Evolutionary conservation across 2,113 vertebrate genomes (phyloP).

Genomic region (Brienomyrus longianalis): DNA sequence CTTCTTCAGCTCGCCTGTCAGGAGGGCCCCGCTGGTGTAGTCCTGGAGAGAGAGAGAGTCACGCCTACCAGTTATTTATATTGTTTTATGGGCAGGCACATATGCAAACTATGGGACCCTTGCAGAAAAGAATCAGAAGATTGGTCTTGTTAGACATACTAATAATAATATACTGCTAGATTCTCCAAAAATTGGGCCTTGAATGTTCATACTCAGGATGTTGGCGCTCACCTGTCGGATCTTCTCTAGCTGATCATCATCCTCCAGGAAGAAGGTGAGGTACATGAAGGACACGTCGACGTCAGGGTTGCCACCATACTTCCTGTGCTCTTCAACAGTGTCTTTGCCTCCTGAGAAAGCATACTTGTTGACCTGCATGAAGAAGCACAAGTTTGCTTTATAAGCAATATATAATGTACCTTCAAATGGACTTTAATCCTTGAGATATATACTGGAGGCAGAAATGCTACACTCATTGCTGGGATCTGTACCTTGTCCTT

Average conservation of each 20-base stretch:
- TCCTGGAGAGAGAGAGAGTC: slow-evolving; percentile 59
- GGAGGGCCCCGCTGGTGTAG: slow-evolving; percentile 79
- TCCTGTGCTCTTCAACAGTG: slow-evolving; percentile 86
- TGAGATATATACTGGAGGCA: neutral
- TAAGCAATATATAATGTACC: neutral
- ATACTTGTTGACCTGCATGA: slow-evolving; percentile 83
- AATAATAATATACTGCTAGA: neutral
- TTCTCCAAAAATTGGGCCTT: neutral
- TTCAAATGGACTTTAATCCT: neutral
- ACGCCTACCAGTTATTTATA: neutral
- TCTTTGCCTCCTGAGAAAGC: slow-evolving; percentile 94
- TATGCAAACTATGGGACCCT: neutral
- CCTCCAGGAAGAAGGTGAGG: slow-evolving; percentile 93
- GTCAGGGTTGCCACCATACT: slow-evolving; percentile 81
- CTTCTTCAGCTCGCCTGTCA: slow-evolving; percentile 94
- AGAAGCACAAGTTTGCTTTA: neutral
- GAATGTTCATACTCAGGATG: neutral
- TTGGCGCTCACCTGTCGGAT: slow-evolving; percentile 73
- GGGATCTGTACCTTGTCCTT: slow-evolving; percentile 78
- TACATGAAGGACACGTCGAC: slow-evolving; percentile 96
- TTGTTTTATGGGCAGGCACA: neutral
- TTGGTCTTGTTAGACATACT: neutral
- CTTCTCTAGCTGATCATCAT: slow-evolving; percentile 83
- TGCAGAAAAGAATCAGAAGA: neutral
- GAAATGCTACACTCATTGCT: neutral